Evolutionary conservation across 2,797 vertebrate species (phyloP).

Genomic region (Sebastes ruberrimus): DNA sequence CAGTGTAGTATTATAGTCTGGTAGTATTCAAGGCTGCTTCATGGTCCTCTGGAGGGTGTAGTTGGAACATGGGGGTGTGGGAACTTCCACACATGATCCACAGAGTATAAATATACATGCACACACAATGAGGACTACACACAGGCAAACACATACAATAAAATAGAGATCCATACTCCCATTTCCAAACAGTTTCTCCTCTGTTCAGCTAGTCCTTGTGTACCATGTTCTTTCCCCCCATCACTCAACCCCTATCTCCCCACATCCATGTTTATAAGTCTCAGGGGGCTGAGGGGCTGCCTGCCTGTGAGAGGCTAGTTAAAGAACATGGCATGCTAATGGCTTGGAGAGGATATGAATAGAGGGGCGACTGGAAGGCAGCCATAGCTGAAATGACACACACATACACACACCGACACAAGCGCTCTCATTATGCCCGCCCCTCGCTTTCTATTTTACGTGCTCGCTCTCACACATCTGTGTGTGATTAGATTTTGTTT

Average conservation of each 20-base stretch:
- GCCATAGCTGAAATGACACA: slow-evolving; percentile 65
- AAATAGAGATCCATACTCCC: not conserved
- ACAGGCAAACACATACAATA: not conserved
- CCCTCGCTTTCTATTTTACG: slow-evolving; percentile 35
- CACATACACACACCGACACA: slow-evolving; percentile 17
- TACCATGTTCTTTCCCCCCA: not conserved
- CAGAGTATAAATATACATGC: slow-evolving; percentile 27
- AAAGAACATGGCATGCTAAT: slow-evolving; percentile 72
- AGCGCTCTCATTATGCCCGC: slow-evolving; percentile 33
- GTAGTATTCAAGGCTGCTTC: slow-evolving; percentile 7
- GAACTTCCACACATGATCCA: slow-evolving; percentile 44
- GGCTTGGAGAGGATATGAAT: slow-evolving; percentile 62
- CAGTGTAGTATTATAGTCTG: not conserved
- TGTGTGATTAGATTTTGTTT: slow-evolving; percentile 51
- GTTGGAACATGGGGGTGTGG: slow-evolving; percentile 40
- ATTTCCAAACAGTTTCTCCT: slow-evolving; percentile 13
- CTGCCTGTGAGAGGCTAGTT: slow-evolving; percentile 63
- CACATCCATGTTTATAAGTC: slow-evolving; percentile 63
- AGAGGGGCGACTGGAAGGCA: slow-evolving; percentile 66
- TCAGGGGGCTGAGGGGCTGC: slow-evolving; percentile 33
- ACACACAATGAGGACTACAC: slow-evolving; percentile 10
- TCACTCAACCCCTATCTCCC: slow-evolving; percentile 29
- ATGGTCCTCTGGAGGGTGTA: slow-evolving; percentile 16
- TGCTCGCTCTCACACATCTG: slow-evolving; percentile 50
- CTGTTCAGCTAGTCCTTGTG: slow-evolving; percentile 9